A percentile compares a stretch with the other conserved stretches of the same genome.
These are phyloP conservation scores for Bombus sylvicola DNA, from an alignment of 1,140 invertebrate genomes.

Conservation along the genomic window DNA sequence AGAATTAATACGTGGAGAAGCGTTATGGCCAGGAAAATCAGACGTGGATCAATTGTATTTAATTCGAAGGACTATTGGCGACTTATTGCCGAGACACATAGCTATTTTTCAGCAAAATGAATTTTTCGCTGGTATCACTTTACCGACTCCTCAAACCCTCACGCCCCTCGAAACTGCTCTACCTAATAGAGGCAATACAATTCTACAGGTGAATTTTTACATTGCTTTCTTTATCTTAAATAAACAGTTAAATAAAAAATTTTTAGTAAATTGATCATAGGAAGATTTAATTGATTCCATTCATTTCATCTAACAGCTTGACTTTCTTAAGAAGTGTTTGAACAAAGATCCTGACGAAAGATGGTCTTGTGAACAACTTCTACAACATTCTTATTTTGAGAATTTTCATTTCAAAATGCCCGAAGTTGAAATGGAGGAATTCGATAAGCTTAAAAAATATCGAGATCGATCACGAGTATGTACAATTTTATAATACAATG, in stretches of 20 bases:
- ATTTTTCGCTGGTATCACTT: slow-evolving; percentile 95
- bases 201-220: slow-evolving; percentile 74
- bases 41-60: slow-evolving; percentile 99
- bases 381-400: slow-evolving; percentile 94
- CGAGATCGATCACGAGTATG: slow-evolving; percentile 86
- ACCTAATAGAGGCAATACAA: slow-evolving; percentile 86
- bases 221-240: background rate
- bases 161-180: slow-evolving; percentile 93
- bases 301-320: slow-evolving; percentile 82
- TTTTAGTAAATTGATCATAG: too few relatives aligned
- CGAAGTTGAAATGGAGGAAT: slow-evolving; percentile 87
- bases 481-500: slow-evolving; percentile 21
- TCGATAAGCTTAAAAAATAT: slow-evolving; percentile 85
- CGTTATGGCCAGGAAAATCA: slow-evolving; percentile 98
- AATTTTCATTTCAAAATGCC: slow-evolving; percentile 91
- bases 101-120: slow-evolving; percentile 97
- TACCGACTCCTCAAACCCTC: slow-evolving; percentile 95
- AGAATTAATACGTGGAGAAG: slow-evolving; percentile 97
- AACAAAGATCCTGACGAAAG: slow-evolving; percentile 96
- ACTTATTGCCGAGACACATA: slow-evolving; percentile 96
- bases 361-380: slow-evolving; percentile 94
- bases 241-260: background rate
- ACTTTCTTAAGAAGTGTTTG: slow-evolving; percentile 97
- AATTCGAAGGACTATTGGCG: slow-evolving; percentile 95
- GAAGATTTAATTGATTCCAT: background rate